phyloP scores from a whole-genome alignment of 2,113 vertebrate species.

The Pelvicachromis taeniatus region DNA sequence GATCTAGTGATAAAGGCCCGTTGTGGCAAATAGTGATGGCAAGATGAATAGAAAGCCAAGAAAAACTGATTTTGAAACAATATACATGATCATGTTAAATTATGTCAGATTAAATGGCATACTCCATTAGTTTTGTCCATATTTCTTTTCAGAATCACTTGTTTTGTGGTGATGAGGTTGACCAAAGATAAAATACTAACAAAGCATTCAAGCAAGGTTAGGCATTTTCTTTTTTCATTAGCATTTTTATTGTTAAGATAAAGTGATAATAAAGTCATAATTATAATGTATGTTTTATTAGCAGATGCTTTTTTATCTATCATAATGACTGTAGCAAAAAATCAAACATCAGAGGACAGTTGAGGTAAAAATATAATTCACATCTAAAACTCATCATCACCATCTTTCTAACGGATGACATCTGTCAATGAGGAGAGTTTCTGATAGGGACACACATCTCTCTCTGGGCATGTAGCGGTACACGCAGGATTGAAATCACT shows the following conservation, averaged over 20 bases:
- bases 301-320: background rate
- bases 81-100: background rate
- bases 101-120: background rate
- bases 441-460: background rate
- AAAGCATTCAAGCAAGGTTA: background rate
- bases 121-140: background rate
- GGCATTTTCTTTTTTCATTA: background rate
- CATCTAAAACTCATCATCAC: background rate
- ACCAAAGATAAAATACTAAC: background rate
- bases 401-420: background rate
- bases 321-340: background rate
- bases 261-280: background rate
- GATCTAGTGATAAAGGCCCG: background rate
- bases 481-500: conserved; percentile 14
- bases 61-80: background rate
- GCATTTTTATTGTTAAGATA: background rate
- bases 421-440: background rate
- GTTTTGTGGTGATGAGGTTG: background rate
- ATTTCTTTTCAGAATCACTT: background rate
- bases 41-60: background rate
- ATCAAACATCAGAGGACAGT: background rate
- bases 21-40: background rate
- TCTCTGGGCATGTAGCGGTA: conserved; percentile 6
- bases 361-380: background rate
- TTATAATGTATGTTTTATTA: background rate